These are phyloP conservation scores for Ephialtes manifestator DNA, from an alignment of 2,888 invertebrate species.

Conservation along the genomic window DNA sequence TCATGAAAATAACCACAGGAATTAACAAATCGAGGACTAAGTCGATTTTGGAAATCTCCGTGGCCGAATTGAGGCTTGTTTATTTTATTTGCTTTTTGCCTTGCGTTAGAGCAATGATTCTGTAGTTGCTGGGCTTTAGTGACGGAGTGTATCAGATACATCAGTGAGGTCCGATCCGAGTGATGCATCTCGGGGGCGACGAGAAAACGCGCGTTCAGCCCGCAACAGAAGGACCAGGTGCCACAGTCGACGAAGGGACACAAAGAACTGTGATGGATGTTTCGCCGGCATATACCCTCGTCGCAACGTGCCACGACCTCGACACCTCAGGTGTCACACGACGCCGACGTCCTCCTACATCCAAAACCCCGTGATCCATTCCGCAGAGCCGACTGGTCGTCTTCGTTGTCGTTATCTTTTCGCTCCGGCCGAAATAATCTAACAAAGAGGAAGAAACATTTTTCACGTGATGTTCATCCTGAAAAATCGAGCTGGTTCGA, in stretches of 20 bases:
- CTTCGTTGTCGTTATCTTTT: constrained; percentile 45
- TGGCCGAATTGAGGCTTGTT: too few species aligned
- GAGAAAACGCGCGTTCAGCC: constrained; percentile 43
- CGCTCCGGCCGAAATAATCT: constrained; percentile 16
- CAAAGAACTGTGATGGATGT: constrained; percentile 83
- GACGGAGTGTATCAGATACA: constrained; percentile 32
- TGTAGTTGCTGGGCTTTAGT: constrained; percentile 73
- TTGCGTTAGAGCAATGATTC: constrained; percentile 57
- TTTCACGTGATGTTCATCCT: constrained; percentile 32
- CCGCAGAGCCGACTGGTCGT: not conserved
- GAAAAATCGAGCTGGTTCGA: constrained; percentile 11
- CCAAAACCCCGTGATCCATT: constrained; percentile 76
- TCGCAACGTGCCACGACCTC: constrained; percentile 79
- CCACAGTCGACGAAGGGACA: constrained; percentile 77
- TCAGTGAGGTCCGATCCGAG: not conserved
- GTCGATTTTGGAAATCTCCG: too few species aligned
- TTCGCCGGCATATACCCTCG: constrained; percentile 74
- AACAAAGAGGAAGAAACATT: constrained; percentile 14
- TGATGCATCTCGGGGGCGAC: constrained; percentile 54
- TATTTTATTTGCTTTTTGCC: constrained; percentile 53
- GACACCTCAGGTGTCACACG: constrained; percentile 82
- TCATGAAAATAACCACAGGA: too few species aligned
- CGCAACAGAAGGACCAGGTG: constrained; percentile 80
- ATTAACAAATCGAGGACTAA: too few species aligned
- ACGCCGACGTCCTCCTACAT: constrained; percentile 76